These are phyloP conservation scores for Brachionus angularis DNA, from an alignment of 1,140 invertebrate species.

Conservation along the genomic window DNA sequence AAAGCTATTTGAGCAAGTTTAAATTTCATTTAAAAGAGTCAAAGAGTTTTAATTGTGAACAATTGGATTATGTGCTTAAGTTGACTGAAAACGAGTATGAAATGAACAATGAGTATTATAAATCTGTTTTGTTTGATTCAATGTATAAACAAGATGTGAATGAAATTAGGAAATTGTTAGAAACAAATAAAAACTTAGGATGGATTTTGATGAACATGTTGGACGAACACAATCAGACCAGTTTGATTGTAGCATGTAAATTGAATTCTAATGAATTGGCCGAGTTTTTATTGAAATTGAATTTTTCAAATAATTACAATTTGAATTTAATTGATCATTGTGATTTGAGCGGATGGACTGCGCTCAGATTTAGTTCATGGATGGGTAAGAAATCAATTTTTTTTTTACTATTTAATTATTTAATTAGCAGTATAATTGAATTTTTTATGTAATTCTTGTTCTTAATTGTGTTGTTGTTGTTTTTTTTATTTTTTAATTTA, in stretches of 20 bases:
- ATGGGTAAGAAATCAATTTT: slow-evolving; percentile 69
- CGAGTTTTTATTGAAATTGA: background rate
- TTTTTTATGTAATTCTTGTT: too few relatives aligned
- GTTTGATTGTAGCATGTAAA: background rate
- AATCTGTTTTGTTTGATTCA: too few relatives aligned
- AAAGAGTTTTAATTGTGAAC: background rate
- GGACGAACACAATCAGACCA: background rate
- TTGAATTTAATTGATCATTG: slow-evolving; percentile 51
- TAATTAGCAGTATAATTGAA: too few relatives aligned
- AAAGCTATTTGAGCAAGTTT: background rate
- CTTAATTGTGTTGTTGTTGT: too few relatives aligned
- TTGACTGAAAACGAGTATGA: background rate
- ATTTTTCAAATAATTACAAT: too few relatives aligned
- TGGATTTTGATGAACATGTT: too few relatives aligned
- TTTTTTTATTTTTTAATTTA: too few relatives aligned
- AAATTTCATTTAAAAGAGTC: background rate
- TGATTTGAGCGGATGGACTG: slow-evolving; percentile 60
- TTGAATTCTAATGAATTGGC: background rate
- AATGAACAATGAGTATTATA: background rate
- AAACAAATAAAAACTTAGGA: background rate
- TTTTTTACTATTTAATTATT: too few relatives aligned
- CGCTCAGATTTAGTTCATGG: slow-evolving; percentile 70
- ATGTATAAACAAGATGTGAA: too few relatives aligned
- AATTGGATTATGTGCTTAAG: background rate
- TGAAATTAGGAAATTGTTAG: background rate